Evolutionary conservation across 2,797 vertebrate species (phyloP), one percentile per base, ranked within the genome.

Genomic region (Sus cebifrons): DNA sequence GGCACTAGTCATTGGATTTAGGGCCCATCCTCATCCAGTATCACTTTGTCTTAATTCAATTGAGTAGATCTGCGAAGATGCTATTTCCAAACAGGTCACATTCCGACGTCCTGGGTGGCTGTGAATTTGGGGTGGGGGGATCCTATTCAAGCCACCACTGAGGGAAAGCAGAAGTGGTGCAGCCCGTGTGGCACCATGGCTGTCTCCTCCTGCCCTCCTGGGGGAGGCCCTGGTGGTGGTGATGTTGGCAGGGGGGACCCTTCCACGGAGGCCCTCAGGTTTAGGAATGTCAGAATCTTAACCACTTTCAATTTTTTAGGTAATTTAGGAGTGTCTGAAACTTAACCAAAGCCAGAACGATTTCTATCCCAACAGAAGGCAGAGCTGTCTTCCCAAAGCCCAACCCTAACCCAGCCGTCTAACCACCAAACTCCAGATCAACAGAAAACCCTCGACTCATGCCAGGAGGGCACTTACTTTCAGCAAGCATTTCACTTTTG

Each of bases 401-500:
- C n/a, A 1, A 1, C 4, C 25, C 16, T 36, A 6, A 87, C 58
- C n/a, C 60, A 20, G 5, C 75, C 13, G 0, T 70, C n/a, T 7
- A 73, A 36, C 10, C n/a, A 4, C 23, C 73, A 54, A 49, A 49
- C 52, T 44, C 17, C 25, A 25, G 79, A 21, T 56, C 27, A 36
- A 5, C 12, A 25, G 67, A 77, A 14, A 71, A 3, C 21, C 54
- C 54, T 20, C 0, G 1, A 1, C 10, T 23, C 0, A 1, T 49
- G 44, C 91, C 29, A 32, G 74, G 60, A 71, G 32, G 0, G 0
- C n/a, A 23, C 91, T 82, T 62, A 82, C 25, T 62, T 83, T 83
- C 79, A 40, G 83, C 75, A 20, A 25, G 92, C 78, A 90, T 84
- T 89, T 77, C 68, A 15, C 88, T 86, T 90, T 77, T 56, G 56